Conservation (phyloP, 2,113 vertebrate species). For the cat (Felis catus) region DNA sequence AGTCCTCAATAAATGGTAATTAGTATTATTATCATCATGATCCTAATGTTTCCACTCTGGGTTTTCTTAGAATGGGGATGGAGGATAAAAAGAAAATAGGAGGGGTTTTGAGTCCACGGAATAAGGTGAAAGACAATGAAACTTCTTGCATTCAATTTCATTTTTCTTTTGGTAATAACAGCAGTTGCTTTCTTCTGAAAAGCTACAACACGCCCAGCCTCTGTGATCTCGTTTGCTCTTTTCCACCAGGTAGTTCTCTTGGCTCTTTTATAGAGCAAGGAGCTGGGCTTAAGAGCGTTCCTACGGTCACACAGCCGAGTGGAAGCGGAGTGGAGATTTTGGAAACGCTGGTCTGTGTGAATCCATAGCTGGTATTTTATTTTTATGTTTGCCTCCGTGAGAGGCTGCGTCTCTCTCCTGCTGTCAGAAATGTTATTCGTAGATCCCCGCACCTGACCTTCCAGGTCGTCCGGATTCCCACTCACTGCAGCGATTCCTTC, state of each 20-base stretch:
- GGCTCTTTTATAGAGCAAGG: conserved; percentile 27
- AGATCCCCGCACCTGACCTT: conserved; percentile 26
- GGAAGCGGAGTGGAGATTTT: conserved; percentile 3
- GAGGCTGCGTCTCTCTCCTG: not conserved
- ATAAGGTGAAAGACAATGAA: not conserved
- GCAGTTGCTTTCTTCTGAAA: not conserved
- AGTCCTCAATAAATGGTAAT: not conserved
- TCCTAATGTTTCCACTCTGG: not conserved
- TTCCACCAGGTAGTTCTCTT: not conserved
- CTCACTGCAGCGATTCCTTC: not conserved
- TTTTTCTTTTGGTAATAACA: not conserved
- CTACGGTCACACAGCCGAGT: not conserved
- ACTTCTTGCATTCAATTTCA: not conserved
- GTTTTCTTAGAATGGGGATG: not conserved
- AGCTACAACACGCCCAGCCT: not conserved
- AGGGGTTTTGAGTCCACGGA: not conserved
- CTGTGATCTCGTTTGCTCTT: not conserved
- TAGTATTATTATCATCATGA: not conserved
- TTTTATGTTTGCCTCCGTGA: not conserved
- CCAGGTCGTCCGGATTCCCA: not conserved
- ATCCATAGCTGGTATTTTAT: not conserved
- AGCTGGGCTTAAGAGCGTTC: not conserved
- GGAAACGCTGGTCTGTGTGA: not conserved
- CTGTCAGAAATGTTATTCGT: conserved; percentile 16
- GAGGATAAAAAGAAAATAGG: not conserved